Evolutionary conservation across 1,140 invertebrate genomes (phyloP).

Genomic region (Drosophila kohkoa): DNA sequence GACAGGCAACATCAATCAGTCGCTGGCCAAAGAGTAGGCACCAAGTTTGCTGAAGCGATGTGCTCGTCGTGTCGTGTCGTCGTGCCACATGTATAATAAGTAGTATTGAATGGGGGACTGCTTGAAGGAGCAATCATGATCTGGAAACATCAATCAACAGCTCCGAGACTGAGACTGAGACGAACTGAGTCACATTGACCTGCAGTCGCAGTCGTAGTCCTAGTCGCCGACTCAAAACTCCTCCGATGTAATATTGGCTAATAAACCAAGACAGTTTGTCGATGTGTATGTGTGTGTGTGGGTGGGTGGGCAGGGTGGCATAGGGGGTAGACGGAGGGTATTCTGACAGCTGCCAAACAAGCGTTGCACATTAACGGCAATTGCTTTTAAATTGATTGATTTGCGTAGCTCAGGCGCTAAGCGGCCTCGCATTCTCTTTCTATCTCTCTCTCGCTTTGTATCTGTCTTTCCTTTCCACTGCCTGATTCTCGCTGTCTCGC

Average conservation of each 20-base stretch:
- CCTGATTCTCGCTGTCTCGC: background rate
- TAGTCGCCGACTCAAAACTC: background rate
- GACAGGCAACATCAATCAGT: constrained; percentile 41
- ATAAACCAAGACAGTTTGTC: constrained; percentile 34
- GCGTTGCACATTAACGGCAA: constrained; percentile 81
- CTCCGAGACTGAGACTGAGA: background rate
- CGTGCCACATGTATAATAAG: constrained; percentile 8
- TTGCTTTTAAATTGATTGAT: constrained; percentile 83
- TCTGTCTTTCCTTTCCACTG: background rate
- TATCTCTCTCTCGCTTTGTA: background rate
- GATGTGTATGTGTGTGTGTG: constrained; percentile 6
- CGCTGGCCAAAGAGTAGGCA: constrained; percentile 30
- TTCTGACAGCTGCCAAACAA: constrained; percentile 78
- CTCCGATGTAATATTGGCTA: constrained; percentile 33
- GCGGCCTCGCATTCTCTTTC: constrained; percentile 14
- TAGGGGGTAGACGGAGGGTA: background rate
- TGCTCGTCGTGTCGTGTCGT: background rate
- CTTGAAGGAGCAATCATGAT: constrained; percentile 30
- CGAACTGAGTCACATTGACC: constrained; percentile 12
- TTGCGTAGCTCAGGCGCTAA: constrained; percentile 69
- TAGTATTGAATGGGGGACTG: background rate
- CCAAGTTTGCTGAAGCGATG: constrained; percentile 6
- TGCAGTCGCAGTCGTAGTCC: background rate
- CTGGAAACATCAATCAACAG: constrained; percentile 47
- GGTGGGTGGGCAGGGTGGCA: background rate